These are phyloP conservation scores for Dynastes grantii DNA, from an alignment of 2,888 invertebrate species.

Conservation along the genomic window DNA sequence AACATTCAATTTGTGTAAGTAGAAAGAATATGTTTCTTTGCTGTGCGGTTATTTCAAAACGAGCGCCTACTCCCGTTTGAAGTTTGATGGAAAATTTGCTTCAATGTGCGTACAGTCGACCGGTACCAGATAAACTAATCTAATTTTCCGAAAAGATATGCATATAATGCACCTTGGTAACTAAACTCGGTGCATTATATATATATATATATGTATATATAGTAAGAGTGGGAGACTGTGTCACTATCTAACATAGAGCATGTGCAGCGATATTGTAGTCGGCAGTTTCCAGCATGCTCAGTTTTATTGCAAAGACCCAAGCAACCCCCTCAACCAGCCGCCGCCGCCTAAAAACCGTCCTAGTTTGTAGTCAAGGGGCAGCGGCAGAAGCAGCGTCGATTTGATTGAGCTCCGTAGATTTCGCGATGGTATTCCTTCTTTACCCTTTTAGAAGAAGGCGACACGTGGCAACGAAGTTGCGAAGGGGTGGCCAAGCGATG, in stretches of 20 bases:
- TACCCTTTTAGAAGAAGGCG: not conserved
- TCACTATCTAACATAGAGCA: conserved; percentile 60
- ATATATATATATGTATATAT: not conserved
- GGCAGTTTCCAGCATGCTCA: conserved; percentile 32
- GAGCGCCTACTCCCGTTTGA: no score
- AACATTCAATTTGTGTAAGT: no score
- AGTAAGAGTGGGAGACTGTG: conserved; percentile 15
- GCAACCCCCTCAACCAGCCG: not conserved
- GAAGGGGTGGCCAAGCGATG: not conserved
- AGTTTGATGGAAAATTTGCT: no score
- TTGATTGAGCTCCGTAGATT: conserved; percentile 31
- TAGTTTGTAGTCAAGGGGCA: not conserved
- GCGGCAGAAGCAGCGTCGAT: conserved; percentile 5
- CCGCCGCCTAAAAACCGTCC: not conserved
- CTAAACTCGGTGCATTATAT: conserved; percentile 21
- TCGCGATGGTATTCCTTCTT: not conserved
- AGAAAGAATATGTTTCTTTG: no score
- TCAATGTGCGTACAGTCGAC: not conserved
- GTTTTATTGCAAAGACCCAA: conserved; percentile 52
- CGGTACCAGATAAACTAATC: conserved; percentile 64
- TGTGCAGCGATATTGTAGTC: conserved; percentile 65
- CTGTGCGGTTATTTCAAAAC: no score
- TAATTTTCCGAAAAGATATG: conserved; percentile 66
- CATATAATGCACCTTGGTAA: conserved; percentile 56
- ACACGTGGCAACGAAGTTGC: conserved; percentile 4